A percentile compares a stretch with the other conserved stretches of the same genome.
Evolutionary conservation across 2,888 invertebrate species (phyloP).

Genomic region (Epiblema foenella): DNA sequence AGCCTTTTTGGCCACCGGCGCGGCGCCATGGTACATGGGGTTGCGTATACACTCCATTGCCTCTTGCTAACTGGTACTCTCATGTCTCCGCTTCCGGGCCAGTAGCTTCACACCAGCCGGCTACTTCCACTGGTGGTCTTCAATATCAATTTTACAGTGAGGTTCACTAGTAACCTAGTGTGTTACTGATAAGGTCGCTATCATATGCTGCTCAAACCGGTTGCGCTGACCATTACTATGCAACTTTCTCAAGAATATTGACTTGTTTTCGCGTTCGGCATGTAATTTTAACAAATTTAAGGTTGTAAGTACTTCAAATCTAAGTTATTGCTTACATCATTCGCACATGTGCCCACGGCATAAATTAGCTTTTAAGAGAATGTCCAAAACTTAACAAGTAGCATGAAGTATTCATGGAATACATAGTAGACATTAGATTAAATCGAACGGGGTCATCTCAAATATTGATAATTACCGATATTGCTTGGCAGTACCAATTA

Average conservation of each 20-base stretch:
- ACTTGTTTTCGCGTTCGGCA: constrained; percentile 54
- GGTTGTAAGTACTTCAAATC: background rate
- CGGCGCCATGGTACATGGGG: constrained; percentile 67
- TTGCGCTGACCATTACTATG: constrained; percentile 61
- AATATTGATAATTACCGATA: too few species aligned
- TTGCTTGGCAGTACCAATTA: too few species aligned
- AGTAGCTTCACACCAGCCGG: constrained; percentile 64
- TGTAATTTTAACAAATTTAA: constrained; percentile 33
- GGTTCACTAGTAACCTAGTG: constrained; percentile 60
- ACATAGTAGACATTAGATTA: background rate
- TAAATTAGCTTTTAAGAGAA: background rate
- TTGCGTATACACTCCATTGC: constrained; percentile 64
- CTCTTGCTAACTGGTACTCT: constrained; percentile 68
- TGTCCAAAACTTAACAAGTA: background rate
- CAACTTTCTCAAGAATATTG: constrained; percentile 70
- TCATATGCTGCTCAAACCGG: constrained; percentile 68
- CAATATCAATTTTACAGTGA: constrained; percentile 40
- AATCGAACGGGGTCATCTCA: too few species aligned
- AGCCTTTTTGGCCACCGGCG: constrained; percentile 51
- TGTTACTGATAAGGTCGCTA: constrained; percentile 63
- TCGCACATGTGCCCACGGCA: background rate
- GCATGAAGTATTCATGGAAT: background rate
- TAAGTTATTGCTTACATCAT: background rate
- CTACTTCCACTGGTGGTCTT: constrained; percentile 36
- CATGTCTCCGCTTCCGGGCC: constrained; percentile 65